Base-by-base conservation (phyloP, 2,113 vertebrate genomes). In the Notechis scutatus region DNA sequence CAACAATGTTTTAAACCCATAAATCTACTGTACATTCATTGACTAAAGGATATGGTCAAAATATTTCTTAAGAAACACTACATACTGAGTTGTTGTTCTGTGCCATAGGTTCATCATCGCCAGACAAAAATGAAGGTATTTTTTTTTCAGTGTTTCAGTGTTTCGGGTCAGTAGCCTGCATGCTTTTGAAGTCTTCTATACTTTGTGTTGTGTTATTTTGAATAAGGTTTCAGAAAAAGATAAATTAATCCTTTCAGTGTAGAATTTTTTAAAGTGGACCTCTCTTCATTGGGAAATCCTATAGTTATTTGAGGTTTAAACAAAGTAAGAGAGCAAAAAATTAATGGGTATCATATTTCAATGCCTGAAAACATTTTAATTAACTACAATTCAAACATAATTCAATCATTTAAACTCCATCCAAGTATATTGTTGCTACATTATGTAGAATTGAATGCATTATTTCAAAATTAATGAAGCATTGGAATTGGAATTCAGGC, bases 41-140 rank as follows among this genome's bases (percentile, higher is more conserved):
- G 96, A 95, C 94, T 97, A 97, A 96, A 97, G 97, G 97, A 90
- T 96, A 96, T 94, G 96, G 94, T 97, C 97, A 97, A 96, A 96
- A 95, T 96, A 94, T 94, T 93, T 87, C 47, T 56, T 34, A 24
- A 90, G 86, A 93, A 91, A 95, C 96, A 95, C 97, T 94, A 74
- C 94, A 96, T 97, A 97, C 97, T 98, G 97, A 98, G 98, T 97
- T 98, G 97, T 98, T 96, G 96, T 98, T 98, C 97, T 98, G 96
- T 97, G 92, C 98, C 98, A 98, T 98, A 99, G 99, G 99, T 99
- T 99, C 98, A 95, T 98, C 99, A 97, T 99, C 99, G 98, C 99
- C 99, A 97, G 99, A 99, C 98, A 98, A 98, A 98, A 98, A 98
- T 96, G 98, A 99, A 99, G 99, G 99, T 99, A 99, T 98, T 98